Conservation (phyloP, 2,888 invertebrate genomes). For the Microplitis manilae region DNA sequence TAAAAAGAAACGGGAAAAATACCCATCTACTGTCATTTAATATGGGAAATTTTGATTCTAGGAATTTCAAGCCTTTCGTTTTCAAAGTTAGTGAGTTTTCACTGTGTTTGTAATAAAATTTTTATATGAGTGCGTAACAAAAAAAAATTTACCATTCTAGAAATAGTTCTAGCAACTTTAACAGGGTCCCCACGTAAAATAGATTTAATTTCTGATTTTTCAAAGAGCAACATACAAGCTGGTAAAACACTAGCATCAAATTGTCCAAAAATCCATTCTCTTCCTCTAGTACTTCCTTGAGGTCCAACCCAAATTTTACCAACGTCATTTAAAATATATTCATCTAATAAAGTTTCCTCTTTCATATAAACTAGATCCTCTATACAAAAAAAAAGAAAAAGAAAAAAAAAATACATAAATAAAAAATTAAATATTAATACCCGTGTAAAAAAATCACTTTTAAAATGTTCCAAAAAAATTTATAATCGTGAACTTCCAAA, state of each 20-base stretch:
- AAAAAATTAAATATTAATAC: not conserved
- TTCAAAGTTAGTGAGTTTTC: no score
- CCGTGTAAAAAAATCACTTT: no score
- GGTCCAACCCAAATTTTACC: slow-evolving; percentile 91
- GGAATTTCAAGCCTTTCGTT: no score
- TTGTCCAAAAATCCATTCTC: slow-evolving; percentile 89
- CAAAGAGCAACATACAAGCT: slow-evolving; percentile 80
- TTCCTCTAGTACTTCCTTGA: slow-evolving; percentile 80
- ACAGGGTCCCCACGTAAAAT: slow-evolving; percentile 80
- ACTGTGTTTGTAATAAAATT: no score
- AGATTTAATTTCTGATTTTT: slow-evolving; percentile 75
- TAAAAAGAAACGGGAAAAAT: no score
- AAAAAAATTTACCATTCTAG: slow-evolving; percentile 75
- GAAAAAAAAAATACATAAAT: slow-evolving; percentile 6
- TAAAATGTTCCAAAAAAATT: no score
- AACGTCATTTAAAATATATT: slow-evolving; percentile 86
- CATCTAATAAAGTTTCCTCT: slow-evolving; percentile 79
- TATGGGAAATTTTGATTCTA: no score
- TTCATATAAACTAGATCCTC: slow-evolving; percentile 86
- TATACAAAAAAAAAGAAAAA: slow-evolving; percentile 62
- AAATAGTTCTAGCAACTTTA: slow-evolving; percentile 79
- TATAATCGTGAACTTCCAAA: no score
- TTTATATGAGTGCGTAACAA: no score
- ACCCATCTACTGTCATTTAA: no score
- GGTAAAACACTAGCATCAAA: slow-evolving; percentile 82